These are phyloP conservation scores for Lasioglossum malachurum DNA, from an alignment of 2,888 invertebrate genomes.

Conservation along the genomic window DNA sequence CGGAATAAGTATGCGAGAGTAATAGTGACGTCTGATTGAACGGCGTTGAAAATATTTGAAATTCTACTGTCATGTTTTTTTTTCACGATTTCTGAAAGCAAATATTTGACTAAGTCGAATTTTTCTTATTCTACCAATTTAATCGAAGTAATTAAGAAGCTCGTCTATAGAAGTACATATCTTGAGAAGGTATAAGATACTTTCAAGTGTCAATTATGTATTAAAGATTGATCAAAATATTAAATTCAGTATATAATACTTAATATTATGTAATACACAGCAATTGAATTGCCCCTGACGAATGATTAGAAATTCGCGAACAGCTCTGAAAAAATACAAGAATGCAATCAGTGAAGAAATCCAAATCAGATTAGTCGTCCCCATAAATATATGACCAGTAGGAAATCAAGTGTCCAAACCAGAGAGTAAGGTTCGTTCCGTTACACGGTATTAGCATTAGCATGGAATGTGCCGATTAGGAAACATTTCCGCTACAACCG, in stretches of 20 bases:
- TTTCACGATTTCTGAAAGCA: not conserved
- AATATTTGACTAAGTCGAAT: not conserved
- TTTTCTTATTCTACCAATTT: not conserved
- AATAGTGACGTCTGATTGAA: not conserved
- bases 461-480: conserved; percentile 70
- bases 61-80: not conserved
- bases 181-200: not conserved
- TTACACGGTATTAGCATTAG: conserved; percentile 48
- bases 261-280: not conserved
- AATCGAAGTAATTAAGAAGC: not conserved
- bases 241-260: not conserved
- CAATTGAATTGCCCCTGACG: not conserved
- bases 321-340: not conserved
- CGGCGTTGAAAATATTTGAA: not conserved
- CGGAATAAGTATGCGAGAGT: not conserved
- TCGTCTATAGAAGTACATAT: not conserved
- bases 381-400: conserved; percentile 17
- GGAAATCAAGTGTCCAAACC: conserved; percentile 35
- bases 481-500: conserved; percentile 59
- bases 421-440: conserved; percentile 35
- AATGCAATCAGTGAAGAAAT: conserved; percentile 10
- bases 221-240: not conserved
- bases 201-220: not conserved
- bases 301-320: not conserved
- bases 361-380: conserved; percentile 29